These are phyloP conservation scores for Dasyornis broadbenti DNA, from an alignment of 2,113 vertebrate genomes.

Conservation along the genomic window DNA sequence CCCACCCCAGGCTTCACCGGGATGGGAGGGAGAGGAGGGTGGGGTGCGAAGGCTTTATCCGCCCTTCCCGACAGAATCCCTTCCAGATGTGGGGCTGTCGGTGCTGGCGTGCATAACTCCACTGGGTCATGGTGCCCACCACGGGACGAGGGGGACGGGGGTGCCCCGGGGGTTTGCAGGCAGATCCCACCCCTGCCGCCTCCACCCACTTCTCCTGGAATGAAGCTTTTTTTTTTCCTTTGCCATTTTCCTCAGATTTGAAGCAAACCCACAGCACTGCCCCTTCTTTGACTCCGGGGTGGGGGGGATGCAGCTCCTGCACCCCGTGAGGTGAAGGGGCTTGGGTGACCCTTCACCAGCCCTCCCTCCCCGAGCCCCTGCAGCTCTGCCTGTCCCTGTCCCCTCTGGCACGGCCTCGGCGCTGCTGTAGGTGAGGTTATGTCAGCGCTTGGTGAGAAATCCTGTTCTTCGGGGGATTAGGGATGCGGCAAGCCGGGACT, in stretches of 20 bases:
- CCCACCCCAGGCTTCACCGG: background rate
- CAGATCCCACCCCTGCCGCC: background rate
- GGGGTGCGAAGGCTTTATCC: background rate
- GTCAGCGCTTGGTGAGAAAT: background rate
- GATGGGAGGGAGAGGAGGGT: background rate
- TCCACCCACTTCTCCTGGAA: background rate
- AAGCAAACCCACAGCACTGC: background rate
- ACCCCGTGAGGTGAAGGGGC: accelerated
- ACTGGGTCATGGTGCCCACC: background rate
- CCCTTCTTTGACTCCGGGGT: background rate
- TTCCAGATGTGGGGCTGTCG: slow-evolving; percentile 12
- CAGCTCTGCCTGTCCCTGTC: background rate
- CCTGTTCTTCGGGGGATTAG: slow-evolving; percentile 31
- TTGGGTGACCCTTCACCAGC: background rate
- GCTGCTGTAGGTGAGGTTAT: background rate
- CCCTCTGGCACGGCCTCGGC: background rate
- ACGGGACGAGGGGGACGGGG: background rate
- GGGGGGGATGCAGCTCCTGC: background rate
- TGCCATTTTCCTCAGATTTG: background rate
- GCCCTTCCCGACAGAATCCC: background rate
- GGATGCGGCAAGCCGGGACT: background rate
- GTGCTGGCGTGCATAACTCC: background rate
- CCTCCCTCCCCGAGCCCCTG: background rate
- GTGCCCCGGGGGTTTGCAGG: no score
- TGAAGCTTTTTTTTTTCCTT: no score